These are phyloP conservation scores for Montipora foliosa DNA, from an alignment of 64 coral and sea anemone genomes.

Conservation along the genomic window DNA sequence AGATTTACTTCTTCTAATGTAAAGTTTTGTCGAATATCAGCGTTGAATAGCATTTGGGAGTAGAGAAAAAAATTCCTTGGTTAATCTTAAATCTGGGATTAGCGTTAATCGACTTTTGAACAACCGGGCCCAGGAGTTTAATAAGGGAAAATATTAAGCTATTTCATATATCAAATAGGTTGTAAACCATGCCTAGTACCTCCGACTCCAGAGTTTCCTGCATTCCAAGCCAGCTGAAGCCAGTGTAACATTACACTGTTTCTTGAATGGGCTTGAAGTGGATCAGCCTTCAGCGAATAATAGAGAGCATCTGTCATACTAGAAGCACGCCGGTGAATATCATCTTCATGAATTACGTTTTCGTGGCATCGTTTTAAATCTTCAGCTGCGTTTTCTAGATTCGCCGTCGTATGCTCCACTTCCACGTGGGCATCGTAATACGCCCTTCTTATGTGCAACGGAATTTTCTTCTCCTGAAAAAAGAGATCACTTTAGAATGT, in stretches of 20 bases:
- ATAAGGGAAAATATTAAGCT: background rate
- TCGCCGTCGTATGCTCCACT: conserved; percentile 50
- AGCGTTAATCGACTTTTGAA: too few relatives aligned
- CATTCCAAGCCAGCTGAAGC: background rate
- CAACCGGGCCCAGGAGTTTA: background rate
- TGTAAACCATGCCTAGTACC: background rate
- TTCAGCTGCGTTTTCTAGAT: conserved; percentile 61
- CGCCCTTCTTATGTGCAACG: conserved; percentile 48
- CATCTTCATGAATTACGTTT: conserved; percentile 75
- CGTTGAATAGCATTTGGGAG: too few relatives aligned
- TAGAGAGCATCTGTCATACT: conserved; percentile 44
- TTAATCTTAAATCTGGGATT: too few relatives aligned
- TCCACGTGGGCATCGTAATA: conserved; percentile 62
- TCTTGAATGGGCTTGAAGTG: background rate
- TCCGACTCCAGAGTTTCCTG: background rate
- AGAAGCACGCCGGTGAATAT: background rate
- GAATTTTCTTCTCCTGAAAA: background rate
- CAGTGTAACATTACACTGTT: conserved; percentile 23
- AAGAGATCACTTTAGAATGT: too few relatives aligned
- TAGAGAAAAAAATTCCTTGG: too few relatives aligned
- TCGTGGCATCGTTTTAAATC: conserved; percentile 68
- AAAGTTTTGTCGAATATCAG: too few relatives aligned
- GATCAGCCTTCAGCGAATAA: conserved; percentile 11
- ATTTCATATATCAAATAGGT: background rate
- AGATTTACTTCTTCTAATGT: too few relatives aligned